phyloP scores from a whole-genome alignment of 1,140 invertebrate genomes.

The Zaprionus taronus region DNA sequence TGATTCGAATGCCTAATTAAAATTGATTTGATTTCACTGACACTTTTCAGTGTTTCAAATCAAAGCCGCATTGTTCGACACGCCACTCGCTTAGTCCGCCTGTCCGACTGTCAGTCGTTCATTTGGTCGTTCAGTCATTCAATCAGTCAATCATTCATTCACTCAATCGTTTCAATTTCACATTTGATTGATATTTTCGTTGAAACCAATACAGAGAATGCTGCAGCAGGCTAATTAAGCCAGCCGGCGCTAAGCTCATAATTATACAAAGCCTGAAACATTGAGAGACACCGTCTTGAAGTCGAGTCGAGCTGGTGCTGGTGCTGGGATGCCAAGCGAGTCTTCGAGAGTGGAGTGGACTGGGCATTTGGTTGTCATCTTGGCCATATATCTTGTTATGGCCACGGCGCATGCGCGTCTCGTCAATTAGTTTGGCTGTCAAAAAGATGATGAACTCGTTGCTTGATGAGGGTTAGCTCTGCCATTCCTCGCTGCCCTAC shows the following conservation, averaged over 20 bases:
- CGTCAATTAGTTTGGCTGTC: constrained; percentile 84
- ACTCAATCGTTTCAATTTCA: constrained; percentile 81
- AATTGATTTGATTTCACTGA: constrained; percentile 83
- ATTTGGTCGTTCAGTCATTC: constrained; percentile 44
- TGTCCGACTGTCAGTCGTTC: constrained; percentile 40
- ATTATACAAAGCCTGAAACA: constrained; percentile 65
- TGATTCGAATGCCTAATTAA: constrained; percentile 75
- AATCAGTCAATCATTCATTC: constrained; percentile 54
- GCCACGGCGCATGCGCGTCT: constrained; percentile 78
- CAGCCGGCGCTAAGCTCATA: constrained; percentile 82
- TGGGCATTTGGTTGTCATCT: constrained; percentile 69
- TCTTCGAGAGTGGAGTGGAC: constrained; percentile 19
- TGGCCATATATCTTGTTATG: constrained; percentile 78
- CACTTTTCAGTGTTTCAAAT: constrained; percentile 70
- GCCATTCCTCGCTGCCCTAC: constrained; percentile 20
- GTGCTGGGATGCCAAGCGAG: background rate
- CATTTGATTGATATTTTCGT: constrained; percentile 82
- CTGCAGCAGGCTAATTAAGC: constrained; percentile 73
- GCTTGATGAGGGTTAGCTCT: constrained; percentile 80
- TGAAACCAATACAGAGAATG: constrained; percentile 73
- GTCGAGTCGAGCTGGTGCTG: constrained; percentile 3
- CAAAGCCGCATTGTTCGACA: constrained; percentile 80
- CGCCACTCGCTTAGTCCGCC: constrained; percentile 53
- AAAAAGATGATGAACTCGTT: constrained; percentile 84
- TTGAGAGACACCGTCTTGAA: constrained; percentile 8